These are phyloP conservation scores for Tor tambroides DNA, from an alignment of 2,113 vertebrate species.

Conservation along the genomic window DNA sequence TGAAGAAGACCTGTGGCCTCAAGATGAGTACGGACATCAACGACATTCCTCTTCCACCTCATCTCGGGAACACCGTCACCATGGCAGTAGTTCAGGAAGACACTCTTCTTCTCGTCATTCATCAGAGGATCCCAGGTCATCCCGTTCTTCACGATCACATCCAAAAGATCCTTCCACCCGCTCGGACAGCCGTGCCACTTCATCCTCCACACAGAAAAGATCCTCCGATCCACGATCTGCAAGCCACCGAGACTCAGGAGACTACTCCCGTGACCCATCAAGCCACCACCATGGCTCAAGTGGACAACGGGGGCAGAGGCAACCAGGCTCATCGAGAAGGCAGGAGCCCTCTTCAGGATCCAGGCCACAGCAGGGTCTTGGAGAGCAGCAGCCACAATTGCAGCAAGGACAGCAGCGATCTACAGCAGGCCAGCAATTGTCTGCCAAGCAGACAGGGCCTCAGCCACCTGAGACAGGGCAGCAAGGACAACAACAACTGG, in stretches of 20 bases:
- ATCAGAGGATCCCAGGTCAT: slow-evolving; percentile 82
- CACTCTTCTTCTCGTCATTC: slow-evolving; percentile 86
- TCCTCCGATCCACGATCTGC: slow-evolving; percentile 77
- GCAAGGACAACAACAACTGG: slow-evolving; percentile 62
- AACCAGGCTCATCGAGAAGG: slow-evolving; percentile 72
- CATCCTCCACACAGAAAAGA: slow-evolving; percentile 82
- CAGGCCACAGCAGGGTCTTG: slow-evolving; percentile 73
- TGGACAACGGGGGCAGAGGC: slow-evolving; percentile 82
- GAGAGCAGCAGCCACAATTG: slow-evolving; percentile 51
- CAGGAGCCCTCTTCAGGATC: slow-evolving; percentile 72
- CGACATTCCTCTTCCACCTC: slow-evolving; percentile 79
- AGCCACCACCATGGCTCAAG: slow-evolving; percentile 82
- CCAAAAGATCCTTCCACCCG: slow-evolving; percentile 82
- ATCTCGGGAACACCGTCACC: slow-evolving; percentile 89
- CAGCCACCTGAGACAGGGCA: slow-evolving; percentile 57
- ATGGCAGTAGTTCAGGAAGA: slow-evolving; percentile 84
- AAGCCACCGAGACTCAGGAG: slow-evolving; percentile 81
- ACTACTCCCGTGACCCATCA: slow-evolving; percentile 82
- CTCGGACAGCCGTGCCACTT: slow-evolving; percentile 79
- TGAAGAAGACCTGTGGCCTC: slow-evolving; percentile 87
- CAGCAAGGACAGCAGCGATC: slow-evolving; percentile 62
- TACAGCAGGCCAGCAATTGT: slow-evolving; percentile 50
- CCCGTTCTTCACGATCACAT: slow-evolving; percentile 86
- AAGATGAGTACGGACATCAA: slow-evolving; percentile 85
- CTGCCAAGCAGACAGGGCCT: slow-evolving; percentile 65